phyloP scores from a whole-genome alignment of 2,113 vertebrate species.

The Cromileptes altivelis region DNA sequence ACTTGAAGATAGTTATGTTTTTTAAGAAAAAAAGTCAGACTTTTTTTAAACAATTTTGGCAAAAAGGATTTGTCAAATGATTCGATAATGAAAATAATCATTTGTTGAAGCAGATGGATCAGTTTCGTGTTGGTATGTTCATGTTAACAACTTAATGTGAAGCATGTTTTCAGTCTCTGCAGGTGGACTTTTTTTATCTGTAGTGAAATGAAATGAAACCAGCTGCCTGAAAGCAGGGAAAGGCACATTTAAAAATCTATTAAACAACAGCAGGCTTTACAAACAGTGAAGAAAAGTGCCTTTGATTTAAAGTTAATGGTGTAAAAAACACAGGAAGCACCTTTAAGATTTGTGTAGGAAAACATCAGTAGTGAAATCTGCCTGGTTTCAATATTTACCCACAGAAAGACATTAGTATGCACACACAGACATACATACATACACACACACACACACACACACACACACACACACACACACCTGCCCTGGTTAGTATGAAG shows the following conservation, averaged over 20 bases:
- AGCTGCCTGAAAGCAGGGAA: background rate
- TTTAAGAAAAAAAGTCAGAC: no score
- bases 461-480: conserved; percentile 19
- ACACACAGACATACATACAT: conserved; percentile 19
- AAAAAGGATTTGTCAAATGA: no score
- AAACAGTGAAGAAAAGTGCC: conserved; percentile 7
- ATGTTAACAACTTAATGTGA: background rate
- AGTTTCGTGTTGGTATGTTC: background rate
- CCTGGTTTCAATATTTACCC: conserved; percentile 19
- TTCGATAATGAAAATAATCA: background rate
- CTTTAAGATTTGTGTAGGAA: conserved; percentile 25
- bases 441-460: conserved; percentile 29
- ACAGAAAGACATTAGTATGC: conserved; percentile 12
- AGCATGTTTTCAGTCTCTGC: background rate
- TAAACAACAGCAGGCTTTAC: background rate
- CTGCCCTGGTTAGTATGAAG: conserved; percentile 82
- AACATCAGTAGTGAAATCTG: conserved; percentile 28
- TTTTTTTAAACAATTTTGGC: no score
- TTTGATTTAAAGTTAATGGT: conserved; percentile 36
- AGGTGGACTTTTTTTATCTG: background rate
- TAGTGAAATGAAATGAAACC: background rate
- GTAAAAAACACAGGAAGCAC: background rate
- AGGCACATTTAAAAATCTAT: conserved; percentile 17
- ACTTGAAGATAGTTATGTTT: no score
- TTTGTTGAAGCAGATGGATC: background rate